phyloP scores from a whole-genome alignment of 2,797 vertebrate species.

The Jordanella pulchra region DNA sequence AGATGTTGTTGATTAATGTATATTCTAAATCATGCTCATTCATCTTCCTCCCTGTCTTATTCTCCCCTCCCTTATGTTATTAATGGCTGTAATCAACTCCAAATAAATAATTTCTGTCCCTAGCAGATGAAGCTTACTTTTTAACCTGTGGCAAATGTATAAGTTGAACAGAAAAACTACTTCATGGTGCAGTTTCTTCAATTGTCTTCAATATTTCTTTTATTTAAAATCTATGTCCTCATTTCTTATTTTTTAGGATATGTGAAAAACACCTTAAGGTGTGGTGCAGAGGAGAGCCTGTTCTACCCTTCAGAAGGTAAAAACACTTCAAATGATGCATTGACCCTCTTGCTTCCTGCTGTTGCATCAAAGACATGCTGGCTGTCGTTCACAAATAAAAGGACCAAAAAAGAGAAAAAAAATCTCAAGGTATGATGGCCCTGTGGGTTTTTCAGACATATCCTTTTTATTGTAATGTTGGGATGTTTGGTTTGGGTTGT shows the following conservation, averaged over 20 bases:
- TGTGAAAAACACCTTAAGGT: slow-evolving; percentile 35
- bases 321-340: slow-evolving; percentile 38
- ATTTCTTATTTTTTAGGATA: slow-evolving; percentile 19
- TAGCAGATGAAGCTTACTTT: slow-evolving; percentile 54
- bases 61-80: slow-evolving; percentile 62
- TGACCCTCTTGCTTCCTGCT: slow-evolving; percentile 55
- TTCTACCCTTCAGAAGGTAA: slow-evolving; percentile 35
- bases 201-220: slow-evolving; percentile 9
- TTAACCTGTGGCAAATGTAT: slow-evolving; percentile 56
- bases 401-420: slow-evolving; percentile 36
- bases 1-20: slow-evolving; percentile 70
- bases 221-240: slow-evolving; percentile 20
- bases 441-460: neutral
- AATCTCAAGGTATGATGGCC: neutral
- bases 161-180: slow-evolving; percentile 54
- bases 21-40: slow-evolving; percentile 67
- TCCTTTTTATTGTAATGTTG: neutral
- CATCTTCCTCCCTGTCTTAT: slow-evolving; percentile 60
- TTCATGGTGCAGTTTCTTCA: slow-evolving; percentile 45
- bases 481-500: neutral
- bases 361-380: slow-evolving; percentile 59
- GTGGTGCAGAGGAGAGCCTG: slow-evolving; percentile 18
- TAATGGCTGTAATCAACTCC: slow-evolving; percentile 77
- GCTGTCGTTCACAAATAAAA: slow-evolving; percentile 56
- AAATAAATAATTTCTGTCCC: slow-evolving; percentile 75